Evolutionary conservation across 2,113 vertebrate genomes (phyloP).

Genomic region (Bagarius yarrelli): DNA sequence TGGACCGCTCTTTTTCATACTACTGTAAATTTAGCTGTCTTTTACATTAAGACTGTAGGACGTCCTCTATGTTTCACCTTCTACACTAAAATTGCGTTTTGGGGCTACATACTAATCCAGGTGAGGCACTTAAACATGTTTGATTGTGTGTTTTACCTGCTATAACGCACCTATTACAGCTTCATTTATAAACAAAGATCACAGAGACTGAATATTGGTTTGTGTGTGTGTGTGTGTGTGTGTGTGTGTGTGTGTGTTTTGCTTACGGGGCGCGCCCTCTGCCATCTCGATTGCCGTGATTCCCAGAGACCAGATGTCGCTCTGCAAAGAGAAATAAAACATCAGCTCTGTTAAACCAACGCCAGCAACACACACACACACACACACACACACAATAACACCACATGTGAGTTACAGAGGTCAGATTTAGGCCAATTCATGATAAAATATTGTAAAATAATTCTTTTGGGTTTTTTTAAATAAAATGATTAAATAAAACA

Average conservation of each 20-base stretch:
- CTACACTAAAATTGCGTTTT: too few relatives aligned
- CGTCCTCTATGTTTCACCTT: too few relatives aligned
- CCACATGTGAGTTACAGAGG: too few relatives aligned
- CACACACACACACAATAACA: too few relatives aligned
- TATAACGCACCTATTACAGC: not conserved
- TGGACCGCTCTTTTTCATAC: not conserved
- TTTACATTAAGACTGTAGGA: too few relatives aligned
- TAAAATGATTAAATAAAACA: too few relatives aligned
- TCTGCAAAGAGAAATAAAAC: slow-evolving; percentile 65
- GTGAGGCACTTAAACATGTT: not conserved
- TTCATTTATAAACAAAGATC: too few relatives aligned
- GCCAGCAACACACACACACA: not conserved
- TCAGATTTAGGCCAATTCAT: too few relatives aligned
- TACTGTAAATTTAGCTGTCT: slow-evolving; percentile 52
- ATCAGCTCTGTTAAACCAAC: slow-evolving; percentile 22
- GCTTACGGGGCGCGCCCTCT: slow-evolving; percentile 91
- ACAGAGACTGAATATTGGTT: too few relatives aligned
- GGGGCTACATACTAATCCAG: too few relatives aligned
- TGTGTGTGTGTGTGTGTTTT: slow-evolving; percentile 12
- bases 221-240: not conserved
- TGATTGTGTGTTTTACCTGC: not conserved
- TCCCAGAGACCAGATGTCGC: slow-evolving; percentile 90
- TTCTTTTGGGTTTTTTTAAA: too few relatives aligned
- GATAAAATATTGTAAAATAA: too few relatives aligned
- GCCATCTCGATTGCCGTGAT: slow-evolving; percentile 97